A percentile compares a stretch with the other conserved stretches of the same genome.
Evolutionary conservation across 2,797 vertebrate genomes (phyloP).

Genomic region (Anolis apletophallus): DNA sequence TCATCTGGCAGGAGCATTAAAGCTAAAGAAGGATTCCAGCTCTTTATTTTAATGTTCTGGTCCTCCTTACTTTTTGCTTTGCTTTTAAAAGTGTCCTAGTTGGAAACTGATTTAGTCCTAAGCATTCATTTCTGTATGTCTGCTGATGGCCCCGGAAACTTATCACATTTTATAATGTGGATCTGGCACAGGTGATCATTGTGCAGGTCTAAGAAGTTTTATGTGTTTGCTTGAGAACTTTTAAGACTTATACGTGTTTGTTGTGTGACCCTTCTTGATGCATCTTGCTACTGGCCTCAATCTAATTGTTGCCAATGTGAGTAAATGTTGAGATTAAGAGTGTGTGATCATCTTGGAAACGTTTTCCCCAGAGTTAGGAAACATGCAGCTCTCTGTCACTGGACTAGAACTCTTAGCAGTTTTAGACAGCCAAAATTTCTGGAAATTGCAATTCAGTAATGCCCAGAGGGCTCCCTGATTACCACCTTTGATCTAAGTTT

Average conservation of each 20-base stretch:
- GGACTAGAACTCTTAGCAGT: too few relatives aligned
- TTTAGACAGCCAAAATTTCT: too few relatives aligned
- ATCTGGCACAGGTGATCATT: background rate
- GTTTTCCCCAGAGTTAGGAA: too few relatives aligned
- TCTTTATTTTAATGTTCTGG: background rate
- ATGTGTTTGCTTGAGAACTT: background rate
- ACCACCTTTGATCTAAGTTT: too few relatives aligned
- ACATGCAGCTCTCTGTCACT: too few relatives aligned
- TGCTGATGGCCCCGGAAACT: background rate
- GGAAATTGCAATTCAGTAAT: too few relatives aligned
- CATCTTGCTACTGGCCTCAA: background rate
- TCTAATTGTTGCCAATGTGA: background rate
- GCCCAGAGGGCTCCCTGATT: too few relatives aligned
- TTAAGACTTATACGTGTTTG: background rate
- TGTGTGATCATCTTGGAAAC: background rate
- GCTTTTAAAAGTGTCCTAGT: background rate
- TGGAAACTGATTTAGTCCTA: background rate
- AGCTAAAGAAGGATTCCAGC: background rate
- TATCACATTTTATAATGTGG: background rate
- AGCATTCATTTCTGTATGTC: background rate
- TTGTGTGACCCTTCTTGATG: background rate
- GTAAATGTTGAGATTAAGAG: background rate
- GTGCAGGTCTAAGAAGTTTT: background rate
- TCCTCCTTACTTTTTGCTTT: background rate
- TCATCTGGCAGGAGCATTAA: background rate